These are phyloP conservation scores for Dipus sagitta DNA, from an alignment of 2,797 vertebrate genomes.

Conservation along the genomic window DNA sequence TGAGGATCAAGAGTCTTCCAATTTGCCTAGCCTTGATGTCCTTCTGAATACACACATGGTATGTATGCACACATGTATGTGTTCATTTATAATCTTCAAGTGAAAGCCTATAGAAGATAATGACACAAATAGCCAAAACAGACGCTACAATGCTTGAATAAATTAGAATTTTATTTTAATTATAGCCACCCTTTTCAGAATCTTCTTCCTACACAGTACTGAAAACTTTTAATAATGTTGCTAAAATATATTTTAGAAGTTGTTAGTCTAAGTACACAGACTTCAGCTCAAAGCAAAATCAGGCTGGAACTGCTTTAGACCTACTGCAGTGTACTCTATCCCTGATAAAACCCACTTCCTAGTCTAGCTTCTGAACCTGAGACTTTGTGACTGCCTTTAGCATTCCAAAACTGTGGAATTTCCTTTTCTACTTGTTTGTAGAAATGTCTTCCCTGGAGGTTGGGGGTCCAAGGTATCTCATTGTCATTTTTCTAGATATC, in stretches of 20 bases:
- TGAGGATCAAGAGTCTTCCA: neutral
- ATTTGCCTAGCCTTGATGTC: neutral
- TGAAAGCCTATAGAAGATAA: neutral
- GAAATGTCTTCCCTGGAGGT: neutral
- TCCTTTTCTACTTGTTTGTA: neutral
- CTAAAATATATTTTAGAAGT: slow-evolving; percentile 66
- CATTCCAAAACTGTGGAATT: neutral
- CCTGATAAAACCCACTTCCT: neutral
- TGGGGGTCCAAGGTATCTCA: neutral
- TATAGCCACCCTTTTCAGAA: slow-evolving; percentile 50
- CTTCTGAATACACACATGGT: neutral
- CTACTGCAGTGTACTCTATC: neutral
- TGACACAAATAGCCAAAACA: slow-evolving; percentile 64
- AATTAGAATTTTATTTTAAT: slow-evolving; percentile 65
- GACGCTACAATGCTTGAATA: slow-evolving; percentile 55
- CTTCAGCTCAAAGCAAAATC: slow-evolving; percentile 52
- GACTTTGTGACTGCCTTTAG: neutral
- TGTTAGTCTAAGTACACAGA: slow-evolving; percentile 36
- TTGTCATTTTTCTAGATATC: neutral
- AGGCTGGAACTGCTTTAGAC: neutral
- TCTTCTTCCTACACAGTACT: neutral
- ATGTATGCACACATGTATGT: neutral
- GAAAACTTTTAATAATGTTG: slow-evolving; percentile 57
- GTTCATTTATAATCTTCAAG: slow-evolving; percentile 36
- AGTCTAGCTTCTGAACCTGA: neutral